Evolutionary conservation across 2,888 invertebrate genomes (phyloP).

Genomic region (Cenopis cana): DNA sequence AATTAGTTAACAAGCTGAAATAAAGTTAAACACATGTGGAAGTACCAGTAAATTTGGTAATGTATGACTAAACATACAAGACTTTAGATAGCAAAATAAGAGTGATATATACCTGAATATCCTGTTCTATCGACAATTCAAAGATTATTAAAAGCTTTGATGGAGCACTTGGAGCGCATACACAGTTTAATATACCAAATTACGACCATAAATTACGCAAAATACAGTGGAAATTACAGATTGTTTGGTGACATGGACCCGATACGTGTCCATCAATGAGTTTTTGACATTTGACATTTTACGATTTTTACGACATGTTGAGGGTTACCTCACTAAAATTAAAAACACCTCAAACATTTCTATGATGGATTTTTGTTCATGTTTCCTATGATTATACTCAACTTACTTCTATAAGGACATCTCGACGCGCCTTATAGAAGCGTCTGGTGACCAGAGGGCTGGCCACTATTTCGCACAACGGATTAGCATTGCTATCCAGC

Average conservation of each 20-base stretch:
- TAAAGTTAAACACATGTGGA: background rate
- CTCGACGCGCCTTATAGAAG: too few relatives aligned
- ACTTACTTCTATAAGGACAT: too few relatives aligned
- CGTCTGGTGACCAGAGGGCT: too few relatives aligned
- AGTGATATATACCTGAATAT: conserved; percentile 26
- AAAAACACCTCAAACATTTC: background rate
- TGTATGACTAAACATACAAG: conserved; percentile 16
- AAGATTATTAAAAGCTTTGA: background rate
- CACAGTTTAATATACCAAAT: background rate
- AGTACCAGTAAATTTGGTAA: background rate
- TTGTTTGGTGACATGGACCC: conserved; percentile 41
- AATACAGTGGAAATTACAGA: conserved; percentile 17
- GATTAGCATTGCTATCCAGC: too few relatives aligned
- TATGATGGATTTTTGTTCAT: too few relatives aligned
- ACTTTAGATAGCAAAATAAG: background rate
- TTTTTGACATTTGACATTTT: conserved; percentile 35
- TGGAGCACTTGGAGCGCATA: conserved; percentile 2
- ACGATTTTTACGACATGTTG: background rate
- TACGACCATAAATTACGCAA: background rate
- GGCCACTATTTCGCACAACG: too few relatives aligned
- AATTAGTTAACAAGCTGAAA: background rate
- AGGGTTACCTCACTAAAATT: conserved; percentile 3
- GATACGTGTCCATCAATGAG: conserved; percentile 42
- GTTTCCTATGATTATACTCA: too few relatives aligned
- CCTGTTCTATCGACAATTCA: background rate